Conservation (phyloP, 1,140 invertebrate genomes). For the Euborellia annulipes region DNA sequence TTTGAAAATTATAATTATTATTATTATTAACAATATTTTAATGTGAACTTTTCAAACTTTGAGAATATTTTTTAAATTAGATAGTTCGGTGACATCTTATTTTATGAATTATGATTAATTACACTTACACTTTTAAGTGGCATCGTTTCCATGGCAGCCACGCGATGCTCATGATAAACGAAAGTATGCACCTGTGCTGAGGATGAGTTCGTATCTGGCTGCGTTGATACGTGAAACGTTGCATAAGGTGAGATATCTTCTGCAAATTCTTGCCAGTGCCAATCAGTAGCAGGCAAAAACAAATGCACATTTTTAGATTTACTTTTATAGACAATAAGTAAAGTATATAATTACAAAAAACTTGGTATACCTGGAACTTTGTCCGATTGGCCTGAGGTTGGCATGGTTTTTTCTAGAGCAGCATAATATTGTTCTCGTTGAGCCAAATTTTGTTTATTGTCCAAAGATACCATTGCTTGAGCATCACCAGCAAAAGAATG, state of each 20-base stretch:
- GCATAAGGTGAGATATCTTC: slow-evolving; percentile 28
- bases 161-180: slow-evolving; percentile 14
- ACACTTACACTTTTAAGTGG: slow-evolving; percentile 15
- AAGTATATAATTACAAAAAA: too few species aligned
- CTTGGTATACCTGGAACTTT: slow-evolving; percentile 5
- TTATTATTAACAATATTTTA: too few species aligned
- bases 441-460: slow-evolving; percentile 15
- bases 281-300: too few species aligned
- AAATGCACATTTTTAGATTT: too few species aligned
- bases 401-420: slow-evolving; percentile 12
- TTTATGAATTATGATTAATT: too few species aligned
- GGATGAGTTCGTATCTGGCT: slow-evolving; percentile 7
- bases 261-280: slow-evolving; percentile 22
- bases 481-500: not conserved
- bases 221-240: slow-evolving; percentile 22
- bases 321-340: too few species aligned
- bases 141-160: slow-evolving; percentile 15
- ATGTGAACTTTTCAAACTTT: too few species aligned
- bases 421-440: slow-evolving; percentile 16
- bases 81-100: too few species aligned
- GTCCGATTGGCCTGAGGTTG: too few species aligned
- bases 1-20: too few species aligned
- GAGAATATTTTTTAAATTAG: too few species aligned
- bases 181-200: slow-evolving; percentile 14
- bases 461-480: slow-evolving; percentile 9